phyloP scores from a whole-genome alignment of 2,888 invertebrate species.

The Cosmorhoe ocellata region DNA sequence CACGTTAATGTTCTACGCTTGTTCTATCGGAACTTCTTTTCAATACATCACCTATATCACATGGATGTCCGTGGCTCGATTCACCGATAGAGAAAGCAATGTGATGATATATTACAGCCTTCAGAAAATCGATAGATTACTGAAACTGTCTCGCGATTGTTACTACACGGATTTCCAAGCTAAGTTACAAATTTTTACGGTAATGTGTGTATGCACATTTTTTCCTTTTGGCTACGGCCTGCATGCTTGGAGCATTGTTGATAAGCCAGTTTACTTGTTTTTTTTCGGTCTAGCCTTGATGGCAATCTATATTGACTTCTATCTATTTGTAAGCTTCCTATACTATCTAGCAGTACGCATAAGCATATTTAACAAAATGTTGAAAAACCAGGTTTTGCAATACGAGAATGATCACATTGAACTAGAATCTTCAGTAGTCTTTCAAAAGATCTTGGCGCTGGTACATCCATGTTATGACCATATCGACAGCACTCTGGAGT shows the following conservation, averaged over 20 bases:
- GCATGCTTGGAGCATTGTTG: conserved; percentile 25
- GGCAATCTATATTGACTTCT: conserved; percentile 37
- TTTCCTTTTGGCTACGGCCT: conserved; percentile 32
- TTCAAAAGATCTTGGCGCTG: conserved; percentile 5
- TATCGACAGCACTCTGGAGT: conserved; percentile 3
- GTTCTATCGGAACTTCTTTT: conserved; percentile 20
- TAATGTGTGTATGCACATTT: neutral
- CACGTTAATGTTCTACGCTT: conserved; percentile 23
- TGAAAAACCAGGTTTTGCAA: conserved; percentile 17
- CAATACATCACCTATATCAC: conserved; percentile 35
- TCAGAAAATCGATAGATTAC: conserved; percentile 41
- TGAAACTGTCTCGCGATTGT: conserved; percentile 30
- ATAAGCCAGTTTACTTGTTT: conserved; percentile 30
- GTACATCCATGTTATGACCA: conserved; percentile 11
- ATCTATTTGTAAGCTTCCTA: conserved; percentile 35
- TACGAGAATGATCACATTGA: neutral
- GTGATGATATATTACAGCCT: conserved; percentile 33
- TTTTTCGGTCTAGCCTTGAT: conserved; percentile 23
- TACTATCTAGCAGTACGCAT: conserved; percentile 38
- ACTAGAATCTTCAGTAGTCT: neutral
- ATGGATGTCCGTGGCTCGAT: conserved; percentile 35
- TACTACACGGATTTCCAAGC: conserved; percentile 32
- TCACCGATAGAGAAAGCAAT: conserved; percentile 30
- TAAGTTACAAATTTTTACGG: conserved; percentile 12
- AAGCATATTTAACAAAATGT: conserved; percentile 37